These are phyloP conservation scores for Sinocyclocheilus rhinocerous DNA, from an alignment of 2,113 vertebrate genomes.

Conservation along the genomic window DNA sequence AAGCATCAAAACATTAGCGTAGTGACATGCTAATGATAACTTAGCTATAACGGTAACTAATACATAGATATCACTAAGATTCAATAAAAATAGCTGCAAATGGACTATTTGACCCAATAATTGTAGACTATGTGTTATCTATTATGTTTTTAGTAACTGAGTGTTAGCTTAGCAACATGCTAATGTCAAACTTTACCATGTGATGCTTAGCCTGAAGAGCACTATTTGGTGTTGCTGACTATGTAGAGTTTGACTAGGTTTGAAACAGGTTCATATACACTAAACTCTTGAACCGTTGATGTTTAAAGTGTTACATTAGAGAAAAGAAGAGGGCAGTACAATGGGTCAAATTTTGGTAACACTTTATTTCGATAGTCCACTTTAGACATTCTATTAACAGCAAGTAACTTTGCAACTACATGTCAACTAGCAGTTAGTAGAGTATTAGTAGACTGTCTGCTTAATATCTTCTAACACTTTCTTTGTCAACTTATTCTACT, in stretches of 20 bases:
- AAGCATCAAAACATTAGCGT: not conserved
- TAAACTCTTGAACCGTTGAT: not conserved
- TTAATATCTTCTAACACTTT: too few species aligned
- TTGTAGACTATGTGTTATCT: not conserved
- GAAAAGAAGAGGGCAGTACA: not conserved
- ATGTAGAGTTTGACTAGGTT: not conserved
- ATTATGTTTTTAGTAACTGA: not conserved
- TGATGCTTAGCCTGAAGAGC: not conserved
- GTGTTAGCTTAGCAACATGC: not conserved
- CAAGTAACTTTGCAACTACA: too few species aligned
- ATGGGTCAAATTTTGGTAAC: not conserved
- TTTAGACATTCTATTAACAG: too few species aligned
- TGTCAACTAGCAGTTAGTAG: too few species aligned
- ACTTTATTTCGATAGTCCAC: too few species aligned
- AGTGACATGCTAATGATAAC: not conserved
- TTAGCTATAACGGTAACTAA: not conserved
- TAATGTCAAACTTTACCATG: not conserved
- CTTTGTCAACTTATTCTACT: too few species aligned
- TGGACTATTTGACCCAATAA: not conserved
- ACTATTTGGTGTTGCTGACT: not conserved
- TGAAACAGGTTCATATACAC: not conserved
- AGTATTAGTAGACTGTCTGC: too few species aligned
- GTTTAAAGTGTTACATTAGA: not conserved
- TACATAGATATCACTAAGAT: not conserved
- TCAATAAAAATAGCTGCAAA: not conserved